These are phyloP conservation scores for Temnopleurus reevesii DNA, from an alignment of 53 echinoderm and acorn worm species.

Conservation along the genomic window DNA sequence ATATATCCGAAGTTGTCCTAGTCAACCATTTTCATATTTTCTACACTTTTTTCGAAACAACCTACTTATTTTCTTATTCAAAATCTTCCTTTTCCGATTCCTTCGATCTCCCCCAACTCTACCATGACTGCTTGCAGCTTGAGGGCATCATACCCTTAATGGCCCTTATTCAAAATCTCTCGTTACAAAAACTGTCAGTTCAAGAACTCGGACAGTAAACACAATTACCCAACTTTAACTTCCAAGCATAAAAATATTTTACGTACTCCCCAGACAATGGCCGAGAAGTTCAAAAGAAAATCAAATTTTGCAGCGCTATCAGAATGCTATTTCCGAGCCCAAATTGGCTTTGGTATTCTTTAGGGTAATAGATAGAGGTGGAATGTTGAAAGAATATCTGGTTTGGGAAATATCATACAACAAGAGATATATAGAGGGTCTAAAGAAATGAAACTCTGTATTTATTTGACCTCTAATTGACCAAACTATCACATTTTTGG, in stretches of 20 bases:
- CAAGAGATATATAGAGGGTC: not conserved
- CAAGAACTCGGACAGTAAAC: constrained; percentile 2
- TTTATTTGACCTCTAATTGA: not conserved
- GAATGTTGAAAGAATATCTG: not conserved
- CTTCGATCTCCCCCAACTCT: not conserved
- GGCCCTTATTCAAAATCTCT: not conserved
- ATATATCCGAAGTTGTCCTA: no score
- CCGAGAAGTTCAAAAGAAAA: not conserved
- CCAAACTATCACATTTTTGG: not conserved
- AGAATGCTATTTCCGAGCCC: not conserved
- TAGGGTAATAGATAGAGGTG: not conserved
- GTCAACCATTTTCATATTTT: no score
- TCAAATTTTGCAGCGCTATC: not conserved
- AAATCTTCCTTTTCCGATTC: not conserved
- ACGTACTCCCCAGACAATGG: not conserved
- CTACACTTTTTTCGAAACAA: no score
- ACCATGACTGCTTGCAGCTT: not conserved
- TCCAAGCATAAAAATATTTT: not conserved
- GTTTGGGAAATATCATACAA: not conserved
- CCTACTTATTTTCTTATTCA: no score
- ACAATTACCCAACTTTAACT: constrained; percentile 1
- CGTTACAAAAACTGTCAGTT: constrained; percentile 30
- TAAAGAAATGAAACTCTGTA: not conserved
- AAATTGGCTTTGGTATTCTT: not conserved
- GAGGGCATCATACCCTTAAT: not conserved